Percentiles rank a stretch among this genome's conserved stretches.
Conservation (phyloP, 2,113 vertebrate genomes). For the Ammodytes marinus region DNA sequence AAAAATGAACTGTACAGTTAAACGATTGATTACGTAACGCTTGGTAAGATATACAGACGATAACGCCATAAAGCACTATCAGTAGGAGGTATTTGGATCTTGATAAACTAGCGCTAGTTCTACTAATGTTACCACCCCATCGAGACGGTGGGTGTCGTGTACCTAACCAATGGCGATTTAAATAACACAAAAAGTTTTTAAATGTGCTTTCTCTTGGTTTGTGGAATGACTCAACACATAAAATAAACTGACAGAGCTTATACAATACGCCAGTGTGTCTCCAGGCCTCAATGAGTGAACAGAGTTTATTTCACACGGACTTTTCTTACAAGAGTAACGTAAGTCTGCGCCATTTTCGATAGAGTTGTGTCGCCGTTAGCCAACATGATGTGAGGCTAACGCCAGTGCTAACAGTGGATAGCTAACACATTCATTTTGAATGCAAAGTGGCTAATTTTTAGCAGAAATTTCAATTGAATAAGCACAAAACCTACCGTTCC, state of each 20-base stretch:
- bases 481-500: constrained; percentile 82
- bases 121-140: constrained; percentile 6
- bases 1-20: too few species aligned
- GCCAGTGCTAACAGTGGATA: constrained; percentile 54
- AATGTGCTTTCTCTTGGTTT: constrained; percentile 6
- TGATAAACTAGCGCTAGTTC: constrained; percentile 7
- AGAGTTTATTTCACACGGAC: constrained; percentile 40
- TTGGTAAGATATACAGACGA: not conserved
- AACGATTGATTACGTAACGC: too few species aligned
- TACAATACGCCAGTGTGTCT: not conserved
- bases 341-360: constrained; percentile 84
- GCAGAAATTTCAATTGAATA: constrained; percentile 1
- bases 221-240: not conserved
- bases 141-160: constrained; percentile 48
- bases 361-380: constrained; percentile 74
- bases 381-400: constrained; percentile 72
- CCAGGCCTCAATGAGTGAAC: not conserved
- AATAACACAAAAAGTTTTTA: constrained; percentile 67
- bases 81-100: not conserved
- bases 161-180: constrained; percentile 52
- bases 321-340: constrained; percentile 66
- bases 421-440: constrained; percentile 63
- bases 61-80: fast-evolving
- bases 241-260: fast-evolving
- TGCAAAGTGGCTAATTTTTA: constrained; percentile 20